Evolutionary conservation across 2,113 vertebrate species (phyloP).

Genomic region (Microcebus murinus): DNA sequence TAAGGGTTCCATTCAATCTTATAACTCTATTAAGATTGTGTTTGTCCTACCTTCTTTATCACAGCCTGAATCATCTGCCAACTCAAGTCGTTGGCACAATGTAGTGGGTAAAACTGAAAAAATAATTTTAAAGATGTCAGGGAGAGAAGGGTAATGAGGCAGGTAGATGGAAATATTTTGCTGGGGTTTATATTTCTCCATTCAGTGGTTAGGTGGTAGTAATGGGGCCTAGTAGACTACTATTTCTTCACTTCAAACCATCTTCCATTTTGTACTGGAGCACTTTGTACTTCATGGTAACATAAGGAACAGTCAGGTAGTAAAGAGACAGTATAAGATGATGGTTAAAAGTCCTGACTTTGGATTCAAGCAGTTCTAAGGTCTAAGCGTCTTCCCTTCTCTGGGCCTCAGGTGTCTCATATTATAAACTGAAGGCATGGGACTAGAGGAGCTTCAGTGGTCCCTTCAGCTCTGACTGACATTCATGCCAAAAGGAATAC

Average conservation of each 20-base stretch:
- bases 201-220: neutral
- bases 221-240: neutral
- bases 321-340: neutral
- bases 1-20: neutral
- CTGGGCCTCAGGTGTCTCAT: neutral
- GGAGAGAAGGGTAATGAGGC: neutral
- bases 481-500: neutral
- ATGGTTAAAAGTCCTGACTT: neutral
- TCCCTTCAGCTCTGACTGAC: neutral
- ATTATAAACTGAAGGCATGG: neutral
- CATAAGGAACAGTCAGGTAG: neutral
- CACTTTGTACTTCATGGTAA: neutral
- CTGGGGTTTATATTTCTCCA: neutral
- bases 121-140: neutral
- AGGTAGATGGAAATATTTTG: neutral
- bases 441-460: neutral
- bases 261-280: neutral
- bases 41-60: neutral
- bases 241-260: neutral
- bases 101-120: neutral
- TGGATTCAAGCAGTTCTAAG: neutral
- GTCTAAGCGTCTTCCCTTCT: neutral
- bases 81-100: neutral
- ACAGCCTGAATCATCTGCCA: neutral
- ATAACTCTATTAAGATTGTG: neutral